A percentile compares a stretch with the other conserved stretches of the same genome.
These are phyloP conservation scores for Pteria penguin DNA, from an alignment of 2,888 invertebrate species.

Conservation along the genomic window DNA sequence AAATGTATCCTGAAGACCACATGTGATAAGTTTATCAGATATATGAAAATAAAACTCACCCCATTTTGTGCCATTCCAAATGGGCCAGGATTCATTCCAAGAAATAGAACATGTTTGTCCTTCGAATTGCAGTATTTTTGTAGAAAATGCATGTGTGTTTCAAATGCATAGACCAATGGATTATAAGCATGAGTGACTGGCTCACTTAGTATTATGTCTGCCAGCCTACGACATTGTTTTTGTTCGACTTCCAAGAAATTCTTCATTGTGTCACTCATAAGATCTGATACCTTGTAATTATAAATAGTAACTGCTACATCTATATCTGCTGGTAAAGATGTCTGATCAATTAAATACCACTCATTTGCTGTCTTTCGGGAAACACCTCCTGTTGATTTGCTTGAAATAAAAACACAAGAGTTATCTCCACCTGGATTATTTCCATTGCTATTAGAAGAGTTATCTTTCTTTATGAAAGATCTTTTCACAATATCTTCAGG, in stretches of 20 bases:
- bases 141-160: constrained; percentile 89
- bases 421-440: no score
- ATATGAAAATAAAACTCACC: constrained; percentile 82
- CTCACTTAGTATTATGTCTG: constrained; percentile 81
- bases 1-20: background rate
- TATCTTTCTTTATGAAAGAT: no score
- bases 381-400: no score
- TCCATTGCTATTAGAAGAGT: no score
- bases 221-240: constrained; percentile 78
- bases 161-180: constrained; percentile 91
- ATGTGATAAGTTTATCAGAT: background rate
- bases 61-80: constrained; percentile 98
- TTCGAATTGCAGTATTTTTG: constrained; percentile 84
- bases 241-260: constrained; percentile 55
- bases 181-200: constrained; percentile 88
- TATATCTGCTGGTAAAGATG: no score
- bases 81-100: constrained; percentile 98
- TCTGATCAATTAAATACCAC: no score
- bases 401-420: no score
- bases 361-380: no score
- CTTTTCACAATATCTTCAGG: no score
- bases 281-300: no score
- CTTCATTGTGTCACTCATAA: no score
- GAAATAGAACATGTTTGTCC: constrained; percentile 87
- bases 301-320: no score